Evolutionary conservation across 2,797 vertebrate genomes (phyloP), one percentile per base, ranked within the genome.

Genomic region (Geotrypetes seraphini): DNA sequence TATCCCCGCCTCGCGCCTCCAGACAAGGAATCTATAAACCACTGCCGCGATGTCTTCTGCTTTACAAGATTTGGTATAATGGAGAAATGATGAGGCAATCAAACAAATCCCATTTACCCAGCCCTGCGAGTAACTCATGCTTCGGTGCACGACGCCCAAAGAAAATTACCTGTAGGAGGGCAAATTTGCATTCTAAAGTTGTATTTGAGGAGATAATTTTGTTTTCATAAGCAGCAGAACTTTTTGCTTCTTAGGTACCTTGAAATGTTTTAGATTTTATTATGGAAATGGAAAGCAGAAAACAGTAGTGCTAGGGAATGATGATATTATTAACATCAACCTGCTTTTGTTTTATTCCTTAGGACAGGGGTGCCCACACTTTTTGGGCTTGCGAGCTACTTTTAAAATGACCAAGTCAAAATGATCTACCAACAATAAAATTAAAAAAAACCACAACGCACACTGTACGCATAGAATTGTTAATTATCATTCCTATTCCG

Each of bases 81-180:
- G 28, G 41, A 58, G 21, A 31, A 39, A 43, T 53, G 60, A 69
- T 66, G 58, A 71, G 66, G 53, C 50, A 57, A 64, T 71, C 53
- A 67, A 47, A 47, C 38, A 58, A 56, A 60, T 46, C 50, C 47
- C 55, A 17, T 62, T 52, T 55, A 43, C 12, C 17, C 46, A 20
- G 66, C 53, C 64, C 50, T 59, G 31, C 15, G 40, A 65, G 47
- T 31, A 55, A 67, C 63, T 64, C 51, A 31, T 31, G 31, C 48
- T 32, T 55, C 31, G 12, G 8, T 16, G 37, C 61, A 52, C 6
- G 10, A 38, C 3, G 17, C 46, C 35, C 31, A 16, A 26, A 40
- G 43, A 54, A 39, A 71, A 65, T 63, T 38, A 57, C 48, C 55
- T 53, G 44, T n/a, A 50, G 41, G 45, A 62, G 39, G 28, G 44